Evolutionary conservation across 2,888 invertebrate species (phyloP).

Genomic region (Zaprionus lineosus): DNA sequence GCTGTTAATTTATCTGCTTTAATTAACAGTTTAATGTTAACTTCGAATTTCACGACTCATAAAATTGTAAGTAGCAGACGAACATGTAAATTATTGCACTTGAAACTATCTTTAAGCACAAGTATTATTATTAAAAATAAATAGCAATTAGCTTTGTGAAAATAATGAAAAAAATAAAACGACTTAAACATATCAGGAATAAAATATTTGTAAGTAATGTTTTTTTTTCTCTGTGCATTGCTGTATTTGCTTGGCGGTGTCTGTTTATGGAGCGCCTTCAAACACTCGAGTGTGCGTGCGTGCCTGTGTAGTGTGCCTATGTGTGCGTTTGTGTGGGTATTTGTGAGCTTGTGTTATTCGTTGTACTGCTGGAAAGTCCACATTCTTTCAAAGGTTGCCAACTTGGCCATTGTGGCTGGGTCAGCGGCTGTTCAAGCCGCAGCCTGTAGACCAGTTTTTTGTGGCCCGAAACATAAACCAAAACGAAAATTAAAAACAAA

Average conservation of each 20-base stretch:
- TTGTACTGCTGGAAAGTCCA: slow-evolving; percentile 77
- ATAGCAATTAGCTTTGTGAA: too few relatives aligned
- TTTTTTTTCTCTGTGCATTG: slow-evolving; percentile 69
- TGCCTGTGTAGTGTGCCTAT: too few relatives aligned
- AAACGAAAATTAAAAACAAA: slow-evolving; percentile 40
- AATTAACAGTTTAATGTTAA: too few relatives aligned
- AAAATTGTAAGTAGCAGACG: too few relatives aligned
- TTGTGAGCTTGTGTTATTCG: slow-evolving; percentile 29
- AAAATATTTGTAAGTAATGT: too few relatives aligned
- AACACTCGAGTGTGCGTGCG: slow-evolving; percentile 8
- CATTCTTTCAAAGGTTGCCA: slow-evolving; percentile 82
- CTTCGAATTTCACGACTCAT: too few relatives aligned
- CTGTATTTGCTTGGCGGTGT: slow-evolving; percentile 51
- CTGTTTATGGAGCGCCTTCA: slow-evolving; percentile 51
- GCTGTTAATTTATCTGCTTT: too few relatives aligned
- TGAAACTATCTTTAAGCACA: too few relatives aligned
- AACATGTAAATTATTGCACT: too few relatives aligned
- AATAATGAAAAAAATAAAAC: too few relatives aligned
- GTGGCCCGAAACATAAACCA: slow-evolving; percentile 34
- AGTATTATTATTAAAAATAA: too few relatives aligned
- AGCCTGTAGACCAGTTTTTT: slow-evolving; percentile 60
- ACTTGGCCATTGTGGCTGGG: slow-evolving; percentile 63
- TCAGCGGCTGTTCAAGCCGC: slow-evolving; percentile 31
- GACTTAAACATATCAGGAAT: too few relatives aligned
- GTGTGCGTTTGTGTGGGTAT: slow-evolving; percentile 8